These are phyloP conservation scores for Entosphenus tridentatus DNA, from an alignment of 2,113 vertebrate species.

Conservation along the genomic window DNA sequence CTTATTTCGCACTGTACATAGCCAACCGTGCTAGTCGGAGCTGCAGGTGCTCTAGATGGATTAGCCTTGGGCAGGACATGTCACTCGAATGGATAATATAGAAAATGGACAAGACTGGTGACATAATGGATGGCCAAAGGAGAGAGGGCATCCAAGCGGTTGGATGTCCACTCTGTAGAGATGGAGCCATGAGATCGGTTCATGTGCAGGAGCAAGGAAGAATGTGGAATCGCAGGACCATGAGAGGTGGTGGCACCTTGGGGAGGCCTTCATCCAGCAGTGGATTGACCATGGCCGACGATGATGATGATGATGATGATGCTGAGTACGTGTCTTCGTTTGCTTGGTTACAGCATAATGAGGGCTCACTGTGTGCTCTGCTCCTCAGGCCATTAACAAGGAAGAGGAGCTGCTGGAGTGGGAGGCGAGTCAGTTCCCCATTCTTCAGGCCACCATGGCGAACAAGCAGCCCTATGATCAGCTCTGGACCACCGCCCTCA, in stretches of 20 bases:
- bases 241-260: neutral
- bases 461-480: constrained; percentile 50
- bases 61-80: no score
- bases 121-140: no score
- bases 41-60: no score
- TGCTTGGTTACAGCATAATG: neutral
- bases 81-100: no score
- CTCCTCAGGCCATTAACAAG: constrained; percentile 41
- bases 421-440: constrained; percentile 39
- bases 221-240: neutral
- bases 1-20: no score
- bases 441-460: constrained; percentile 31
- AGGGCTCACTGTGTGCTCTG: neutral
- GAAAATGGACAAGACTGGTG: no score
- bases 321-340: constrained; percentile 1
- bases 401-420: constrained; percentile 44
- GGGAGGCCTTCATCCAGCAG: neutral
- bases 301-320: neutral
- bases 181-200: no score
- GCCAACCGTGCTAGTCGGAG: no score
- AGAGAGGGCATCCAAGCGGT: no score
- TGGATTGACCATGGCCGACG: neutral
- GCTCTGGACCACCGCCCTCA: constrained; percentile 46
- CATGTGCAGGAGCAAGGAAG: no score
- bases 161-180: no score